A percentile compares a stretch with the other conserved stretches of the same genome.
These are phyloP conservation scores for Drosophila infuscata DNA, from an alignment of 2,888 invertebrate genomes.

Conservation along the genomic window DNA sequence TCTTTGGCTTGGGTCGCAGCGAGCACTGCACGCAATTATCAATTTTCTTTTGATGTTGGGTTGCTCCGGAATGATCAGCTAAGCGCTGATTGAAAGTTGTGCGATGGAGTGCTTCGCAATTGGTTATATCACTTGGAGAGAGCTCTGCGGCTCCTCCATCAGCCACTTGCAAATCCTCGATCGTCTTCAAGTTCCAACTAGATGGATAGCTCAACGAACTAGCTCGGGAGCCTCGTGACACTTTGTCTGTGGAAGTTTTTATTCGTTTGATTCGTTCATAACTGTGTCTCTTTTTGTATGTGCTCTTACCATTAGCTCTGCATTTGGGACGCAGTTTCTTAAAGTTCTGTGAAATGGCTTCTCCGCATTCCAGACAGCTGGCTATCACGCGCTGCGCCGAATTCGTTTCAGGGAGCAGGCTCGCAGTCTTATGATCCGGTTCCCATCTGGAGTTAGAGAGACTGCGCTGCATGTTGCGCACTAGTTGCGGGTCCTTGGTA, in stretches of 20 bases:
- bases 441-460: neutral
- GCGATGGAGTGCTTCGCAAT: constrained; percentile 38
- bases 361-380: neutral
- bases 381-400: constrained; percentile 5
- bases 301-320: constrained; percentile 27
- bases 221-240: constrained; percentile 30
- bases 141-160: neutral
- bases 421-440: neutral
- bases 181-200: constrained; percentile 41
- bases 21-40: constrained; percentile 29
- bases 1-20: neutral
- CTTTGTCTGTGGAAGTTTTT: constrained; percentile 13
- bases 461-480: constrained; percentile 23
- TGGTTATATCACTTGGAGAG: constrained; percentile 25
- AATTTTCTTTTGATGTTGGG: neutral
- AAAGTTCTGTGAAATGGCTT: neutral
- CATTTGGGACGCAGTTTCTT: constrained; percentile 5
- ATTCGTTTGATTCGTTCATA: neutral
- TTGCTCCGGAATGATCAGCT: neutral
- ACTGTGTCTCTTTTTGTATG: too few species aligned
- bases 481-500: constrained; percentile 8
- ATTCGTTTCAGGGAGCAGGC: neutral
- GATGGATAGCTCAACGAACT: constrained; percentile 62
- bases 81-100: constrained; percentile 35
- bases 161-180: neutral